Evolutionary conservation across 2,797 vertebrate species (phyloP).

Genomic region (Agapornis canus): DNA sequence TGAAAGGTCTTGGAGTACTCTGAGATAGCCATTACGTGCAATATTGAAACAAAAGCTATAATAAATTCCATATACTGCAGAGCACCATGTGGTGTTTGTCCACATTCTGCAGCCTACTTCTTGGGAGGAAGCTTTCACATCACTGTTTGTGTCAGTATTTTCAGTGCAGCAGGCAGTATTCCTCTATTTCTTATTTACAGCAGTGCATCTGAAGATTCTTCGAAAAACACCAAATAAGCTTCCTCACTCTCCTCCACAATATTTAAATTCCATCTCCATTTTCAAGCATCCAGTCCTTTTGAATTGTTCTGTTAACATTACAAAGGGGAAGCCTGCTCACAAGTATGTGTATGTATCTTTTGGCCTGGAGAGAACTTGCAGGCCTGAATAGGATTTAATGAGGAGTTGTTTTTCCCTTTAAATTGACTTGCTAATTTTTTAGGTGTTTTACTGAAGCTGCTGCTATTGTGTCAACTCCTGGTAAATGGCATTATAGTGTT

Average conservation of each 20-base stretch:
- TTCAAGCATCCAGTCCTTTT: background rate
- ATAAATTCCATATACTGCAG: background rate
- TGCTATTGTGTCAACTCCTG: constrained; percentile 50
- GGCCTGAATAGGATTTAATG: constrained; percentile 55
- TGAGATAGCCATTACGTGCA: background rate
- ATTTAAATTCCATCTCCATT: background rate
- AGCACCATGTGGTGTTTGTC: background rate
- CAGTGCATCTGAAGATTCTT: background rate
- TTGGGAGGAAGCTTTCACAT: background rate
- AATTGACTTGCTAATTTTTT: constrained; percentile 75
- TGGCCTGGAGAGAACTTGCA: constrained; percentile 57
- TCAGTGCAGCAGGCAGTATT: background rate
- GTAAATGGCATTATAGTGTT: constrained; percentile 66
- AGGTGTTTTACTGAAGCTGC: constrained; percentile 39
- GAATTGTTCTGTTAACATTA: constrained; percentile 42
- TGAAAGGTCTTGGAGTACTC: background rate
- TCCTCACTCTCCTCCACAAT: background rate
- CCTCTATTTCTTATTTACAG: background rate
- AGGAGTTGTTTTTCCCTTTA: constrained; percentile 53
- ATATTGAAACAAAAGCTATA: background rate
- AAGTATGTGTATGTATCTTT: constrained; percentile 58
- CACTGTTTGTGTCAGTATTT: background rate
- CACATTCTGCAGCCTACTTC: background rate
- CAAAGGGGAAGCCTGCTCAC: background rate
- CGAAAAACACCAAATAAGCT: background rate